These are phyloP conservation scores for Chesias legatella DNA, from an alignment of 2,888 invertebrate genomes.

Conservation along the genomic window DNA sequence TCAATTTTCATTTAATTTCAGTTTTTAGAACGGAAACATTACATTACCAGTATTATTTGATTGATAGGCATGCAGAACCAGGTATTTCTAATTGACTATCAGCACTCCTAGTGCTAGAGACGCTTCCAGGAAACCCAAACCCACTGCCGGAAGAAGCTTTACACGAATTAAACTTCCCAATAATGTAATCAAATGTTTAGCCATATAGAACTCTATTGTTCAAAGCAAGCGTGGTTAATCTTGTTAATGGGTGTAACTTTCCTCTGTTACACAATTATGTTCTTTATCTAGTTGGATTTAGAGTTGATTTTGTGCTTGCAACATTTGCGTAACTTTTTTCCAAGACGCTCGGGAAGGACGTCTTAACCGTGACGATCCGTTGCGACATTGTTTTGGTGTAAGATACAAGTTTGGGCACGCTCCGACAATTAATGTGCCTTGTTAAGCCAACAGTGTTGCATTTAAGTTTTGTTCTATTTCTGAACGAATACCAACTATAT, in stretches of 20 bases:
- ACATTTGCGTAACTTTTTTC: constrained; percentile 53
- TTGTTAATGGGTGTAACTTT: constrained; percentile 55
- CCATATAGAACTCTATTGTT: constrained; percentile 44
- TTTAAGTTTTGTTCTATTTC: too few species aligned
- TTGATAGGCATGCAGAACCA: too few species aligned
- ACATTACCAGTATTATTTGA: neutral
- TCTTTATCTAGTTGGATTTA: constrained; percentile 32
- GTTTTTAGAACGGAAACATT: neutral
- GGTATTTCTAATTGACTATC: too few species aligned
- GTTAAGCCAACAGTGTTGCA: too few species aligned
- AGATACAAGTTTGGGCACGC: constrained; percentile 18
- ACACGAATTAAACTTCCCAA: constrained; percentile 26
- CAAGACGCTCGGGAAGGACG: constrained; percentile 54
- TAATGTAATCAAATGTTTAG: constrained; percentile 37
- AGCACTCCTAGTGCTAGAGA: neutral
- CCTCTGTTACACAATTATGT: constrained; percentile 28
- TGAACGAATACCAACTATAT: too few species aligned
- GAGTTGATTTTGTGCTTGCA: constrained; percentile 32
- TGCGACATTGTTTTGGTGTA: constrained; percentile 43
- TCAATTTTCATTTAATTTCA: too few species aligned
- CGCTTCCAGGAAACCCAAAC: constrained; percentile 13
- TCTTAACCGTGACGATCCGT: constrained; percentile 51
- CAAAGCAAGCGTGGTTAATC: constrained; percentile 61
- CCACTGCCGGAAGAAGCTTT: constrained; percentile 10
- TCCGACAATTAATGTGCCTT: constrained; percentile 2